These are phyloP conservation scores for Ladona fulva DNA, from an alignment of 1,140 invertebrate genomes.

Conservation along the genomic window DNA sequence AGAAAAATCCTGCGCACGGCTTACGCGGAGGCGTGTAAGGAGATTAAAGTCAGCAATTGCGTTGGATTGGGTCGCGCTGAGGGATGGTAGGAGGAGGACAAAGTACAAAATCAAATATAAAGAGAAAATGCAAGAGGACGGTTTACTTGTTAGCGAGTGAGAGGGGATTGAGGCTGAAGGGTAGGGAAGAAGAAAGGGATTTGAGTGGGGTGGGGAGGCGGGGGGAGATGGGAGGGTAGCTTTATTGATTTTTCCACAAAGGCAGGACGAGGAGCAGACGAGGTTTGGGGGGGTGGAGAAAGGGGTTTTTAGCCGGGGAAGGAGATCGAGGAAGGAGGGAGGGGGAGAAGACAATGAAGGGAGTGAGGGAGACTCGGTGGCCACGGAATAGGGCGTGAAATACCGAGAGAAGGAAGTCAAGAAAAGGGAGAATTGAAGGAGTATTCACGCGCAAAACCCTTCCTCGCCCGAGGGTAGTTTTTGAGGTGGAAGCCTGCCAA, in stretches of 20 bases:
- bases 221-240: not conserved
- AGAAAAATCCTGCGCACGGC: too few relatives aligned
- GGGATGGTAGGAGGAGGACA: not conserved
- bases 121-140: not conserved
- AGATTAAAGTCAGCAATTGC: too few relatives aligned
- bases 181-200: not conserved
- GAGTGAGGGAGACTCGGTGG: not conserved
- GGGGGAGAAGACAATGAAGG: not conserved
- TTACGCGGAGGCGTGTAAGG: too few relatives aligned
- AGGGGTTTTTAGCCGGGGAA: not conserved
- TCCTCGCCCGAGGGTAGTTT: too few relatives aligned
- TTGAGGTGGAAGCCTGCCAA: too few relatives aligned
- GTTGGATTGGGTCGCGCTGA: too few relatives aligned
- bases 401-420: not conserved
- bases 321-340: not conserved
- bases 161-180: not conserved
- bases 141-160: conserved; percentile 1
- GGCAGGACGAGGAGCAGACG: not conserved
- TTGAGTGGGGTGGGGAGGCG: not conserved
- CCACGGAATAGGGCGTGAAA: not conserved
- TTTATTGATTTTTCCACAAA: conserved; percentile 10
- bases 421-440: too few relatives aligned
- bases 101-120: not conserved
- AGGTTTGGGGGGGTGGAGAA: not conserved
- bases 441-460: too few relatives aligned